Evolutionary conservation across 2,888 invertebrate species (phyloP).

Genomic region (Campoplex capitator): DNA sequence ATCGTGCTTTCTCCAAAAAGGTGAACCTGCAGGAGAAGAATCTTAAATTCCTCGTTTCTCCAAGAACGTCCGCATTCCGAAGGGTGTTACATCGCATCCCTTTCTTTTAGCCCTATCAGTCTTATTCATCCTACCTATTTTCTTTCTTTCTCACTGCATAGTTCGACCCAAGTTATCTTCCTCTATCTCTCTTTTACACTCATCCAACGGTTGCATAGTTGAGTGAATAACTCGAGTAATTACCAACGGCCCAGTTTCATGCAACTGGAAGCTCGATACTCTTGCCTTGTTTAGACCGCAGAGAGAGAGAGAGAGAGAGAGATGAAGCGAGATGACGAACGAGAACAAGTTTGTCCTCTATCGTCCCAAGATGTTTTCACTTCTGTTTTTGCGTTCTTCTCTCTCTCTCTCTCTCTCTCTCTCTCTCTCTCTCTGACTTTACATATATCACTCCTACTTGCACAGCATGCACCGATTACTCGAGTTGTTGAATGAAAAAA

Average conservation of each 20-base stretch:
- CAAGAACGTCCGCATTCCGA: slow-evolving; percentile 24
- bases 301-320: neutral
- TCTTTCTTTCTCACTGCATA: slow-evolving; percentile 37
- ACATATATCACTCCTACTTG: neutral
- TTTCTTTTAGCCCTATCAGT: slow-evolving; percentile 27
- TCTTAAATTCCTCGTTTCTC: slow-evolving; percentile 75
- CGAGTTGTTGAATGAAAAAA: neutral
- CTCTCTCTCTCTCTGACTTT: neutral
- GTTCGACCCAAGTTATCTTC: slow-evolving; percentile 10
- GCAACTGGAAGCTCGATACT: slow-evolving; percentile 38
- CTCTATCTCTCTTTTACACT: slow-evolving; percentile 14
- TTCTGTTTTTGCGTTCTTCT: neutral
- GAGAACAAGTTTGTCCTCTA: neutral
- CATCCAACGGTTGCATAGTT: slow-evolving; percentile 71
- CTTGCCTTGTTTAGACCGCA: slow-evolving; percentile 25
- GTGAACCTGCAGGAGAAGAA: slow-evolving; percentile 51
- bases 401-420: neutral
- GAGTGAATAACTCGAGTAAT: slow-evolving; percentile 79
- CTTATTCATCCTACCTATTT: slow-evolving; percentile 15
- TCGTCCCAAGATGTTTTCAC: slow-evolving; percentile 9
- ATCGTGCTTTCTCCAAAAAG: neutral
- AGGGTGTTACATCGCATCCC: slow-evolving; percentile 8
- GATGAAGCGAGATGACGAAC: neutral
- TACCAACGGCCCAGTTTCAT: slow-evolving; percentile 77
- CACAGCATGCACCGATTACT: slow-evolving; percentile 8